Evolutionary conservation across 2,888 invertebrate genomes (phyloP).

Genomic region (Adelognathus sp.): DNA sequence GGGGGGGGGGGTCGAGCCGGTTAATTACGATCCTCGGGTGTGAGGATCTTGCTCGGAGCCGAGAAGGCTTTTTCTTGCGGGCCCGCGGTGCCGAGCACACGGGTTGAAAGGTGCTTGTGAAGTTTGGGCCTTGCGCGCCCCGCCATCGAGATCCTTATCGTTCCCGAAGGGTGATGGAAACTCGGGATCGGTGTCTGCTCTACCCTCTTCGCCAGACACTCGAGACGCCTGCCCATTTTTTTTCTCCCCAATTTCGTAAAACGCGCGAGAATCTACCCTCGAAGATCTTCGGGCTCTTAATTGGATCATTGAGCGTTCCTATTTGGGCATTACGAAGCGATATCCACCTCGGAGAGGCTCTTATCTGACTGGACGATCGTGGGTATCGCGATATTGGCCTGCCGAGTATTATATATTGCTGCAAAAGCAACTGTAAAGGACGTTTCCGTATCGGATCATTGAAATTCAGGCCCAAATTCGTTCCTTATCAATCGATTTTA

Average conservation of each 20-base stretch:
- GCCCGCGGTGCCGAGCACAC: slow-evolving; percentile 51
- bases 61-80: slow-evolving; percentile 72
- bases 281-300: slow-evolving; percentile 32
- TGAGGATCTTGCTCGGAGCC: slow-evolving; percentile 71
- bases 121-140: slow-evolving; percentile 41
- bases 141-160: slow-evolving; percentile 63
- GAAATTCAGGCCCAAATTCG: neutral
- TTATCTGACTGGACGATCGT: slow-evolving; percentile 9
- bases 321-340: neutral
- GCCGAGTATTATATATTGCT: slow-evolving; percentile 3
- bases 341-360: neutral
- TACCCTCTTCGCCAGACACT: slow-evolving; percentile 12
- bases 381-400: slow-evolving; percentile 4
- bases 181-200: slow-evolving; percentile 58
- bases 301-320: slow-evolving; percentile 25
- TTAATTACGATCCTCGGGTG: slow-evolving; percentile 63
- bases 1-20: slow-evolving; percentile 37
- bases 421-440: neutral
- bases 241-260: slow-evolving; percentile 33
- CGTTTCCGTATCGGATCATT: neutral
- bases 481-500: too few species aligned
- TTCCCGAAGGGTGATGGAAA: slow-evolving; percentile 63
- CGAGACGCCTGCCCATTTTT: slow-evolving; percentile 30
- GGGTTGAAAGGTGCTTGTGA: slow-evolving; percentile 45
- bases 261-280: slow-evolving; percentile 13